Base-by-base conservation (phyloP, 2,888 invertebrate genomes). In the Plebejus argus region DNA sequence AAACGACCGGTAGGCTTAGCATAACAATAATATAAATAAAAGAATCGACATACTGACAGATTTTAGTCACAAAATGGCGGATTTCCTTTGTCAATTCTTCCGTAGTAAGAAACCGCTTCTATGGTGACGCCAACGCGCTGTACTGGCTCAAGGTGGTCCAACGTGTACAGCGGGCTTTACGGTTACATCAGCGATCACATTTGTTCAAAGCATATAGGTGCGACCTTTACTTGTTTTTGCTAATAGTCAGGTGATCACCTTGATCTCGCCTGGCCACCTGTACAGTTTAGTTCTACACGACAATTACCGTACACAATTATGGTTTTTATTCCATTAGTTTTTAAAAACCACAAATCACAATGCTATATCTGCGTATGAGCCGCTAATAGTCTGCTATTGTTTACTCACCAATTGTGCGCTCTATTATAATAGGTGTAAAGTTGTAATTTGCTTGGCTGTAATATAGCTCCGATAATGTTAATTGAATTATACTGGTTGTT, bases 151-250 rank as follows among this genome's bases (percentile, higher is more conserved):
- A n/a, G n/a, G n/a, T n/a, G n/a, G n/a, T n/a, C 39, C 45, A 45
- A 45, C 0, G 45, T 45, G 45, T 45, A 45, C 0, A 10, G 45
- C 10, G 10, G 45, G 45, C 12, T 3, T 66, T 33, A 66, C 18
- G 28, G 66, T 66, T 28, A 66, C 28, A 15, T 28, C 20, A 45
- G 45, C 39, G 72, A 72, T 5, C 39, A 71, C 71, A 39, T 71
- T 39, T 71, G 20, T 20, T 71, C 39, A n/a, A 18, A 58, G 35
- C 49, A 76, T 20, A 23, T 49, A 49, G 58, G 20, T 58, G 20
- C 53, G 71, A 72, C 35, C 71, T 77, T 58, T 72, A 20, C 28
- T 71, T 77, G 77, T 77, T 72, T 77, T 72, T 77, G 77, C 77
- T 33, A 53, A 71, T 53, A 70, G 28, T 76, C 12, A 76, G 70